These are phyloP conservation scores for Bursaphelenchus mucronatus DNA, from an alignment of 1,140 invertebrate genomes.

Conservation along the genomic window DNA sequence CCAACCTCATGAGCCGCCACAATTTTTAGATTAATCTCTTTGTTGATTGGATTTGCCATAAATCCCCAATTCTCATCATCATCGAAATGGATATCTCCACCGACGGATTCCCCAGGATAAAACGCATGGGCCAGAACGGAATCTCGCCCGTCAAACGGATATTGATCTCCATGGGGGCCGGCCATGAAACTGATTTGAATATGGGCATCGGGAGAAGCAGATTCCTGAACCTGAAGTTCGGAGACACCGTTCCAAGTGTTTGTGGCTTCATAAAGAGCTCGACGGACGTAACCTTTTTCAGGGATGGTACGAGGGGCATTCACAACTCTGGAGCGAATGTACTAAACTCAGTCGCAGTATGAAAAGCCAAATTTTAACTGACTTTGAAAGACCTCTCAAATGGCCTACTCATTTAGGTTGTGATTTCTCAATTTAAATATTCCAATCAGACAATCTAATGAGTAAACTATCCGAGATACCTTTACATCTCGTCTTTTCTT, in stretches of 20 bases:
- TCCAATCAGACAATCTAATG: no score
- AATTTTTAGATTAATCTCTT: constrained; percentile 6
- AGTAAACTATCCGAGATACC: no score
- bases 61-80: constrained; percentile 6
- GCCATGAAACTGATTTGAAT: constrained; percentile 11
- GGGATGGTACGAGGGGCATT: not conserved
- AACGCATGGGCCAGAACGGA: not conserved
- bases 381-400: not conserved
- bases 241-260: not conserved
- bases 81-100: constrained; percentile 1
- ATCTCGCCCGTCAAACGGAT: not conserved
- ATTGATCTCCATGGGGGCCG: not conserved
- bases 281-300: constrained; percentile 1
- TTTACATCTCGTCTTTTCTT: no score
- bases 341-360: not conserved
- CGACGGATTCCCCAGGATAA: not conserved
- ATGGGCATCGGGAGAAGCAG: not conserved
- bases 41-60: not conserved
- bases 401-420: constrained; percentile 1
- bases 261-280: constrained; percentile 7
- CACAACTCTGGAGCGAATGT: not conserved
- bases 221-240: constrained; percentile 2
- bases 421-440: not conserved
- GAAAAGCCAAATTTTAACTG: no score
- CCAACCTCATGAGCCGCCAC: constrained; percentile 15